phyloP scores from a whole-genome alignment of 2,888 invertebrate species.

The Dolichopus griseipennis region DNA sequence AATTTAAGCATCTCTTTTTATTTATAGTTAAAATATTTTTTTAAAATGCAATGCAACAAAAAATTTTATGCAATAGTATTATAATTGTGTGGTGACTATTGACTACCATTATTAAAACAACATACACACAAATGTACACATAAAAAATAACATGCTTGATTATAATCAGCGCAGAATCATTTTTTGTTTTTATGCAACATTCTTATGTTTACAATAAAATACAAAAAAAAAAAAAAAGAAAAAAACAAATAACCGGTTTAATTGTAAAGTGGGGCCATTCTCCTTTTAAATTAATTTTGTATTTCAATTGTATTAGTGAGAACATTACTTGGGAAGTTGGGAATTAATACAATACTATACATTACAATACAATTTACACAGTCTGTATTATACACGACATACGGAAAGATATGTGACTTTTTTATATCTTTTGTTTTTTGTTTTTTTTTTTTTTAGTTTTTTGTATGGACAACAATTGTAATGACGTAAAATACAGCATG shows the following conservation, averaged over 20 bases:
- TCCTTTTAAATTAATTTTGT: no score
- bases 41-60: no score
- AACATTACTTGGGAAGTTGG: neutral
- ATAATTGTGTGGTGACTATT: no score
- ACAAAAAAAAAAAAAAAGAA: neutral
- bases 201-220: neutral
- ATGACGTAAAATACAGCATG: neutral
- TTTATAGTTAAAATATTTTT: no score
- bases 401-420: neutral
- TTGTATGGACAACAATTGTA: neutral
- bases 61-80: no score
- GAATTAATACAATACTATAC: no score
- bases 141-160: neutral
- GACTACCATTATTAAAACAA: no score
- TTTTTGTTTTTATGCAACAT: conserved; percentile 2
- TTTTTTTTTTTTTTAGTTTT: neutral
- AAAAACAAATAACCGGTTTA: neutral
- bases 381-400: neutral
- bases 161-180: neutral
- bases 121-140: no score
- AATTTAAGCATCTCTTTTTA: no score
- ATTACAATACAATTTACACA: no score
- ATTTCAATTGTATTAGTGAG: neutral
- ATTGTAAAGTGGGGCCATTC: neutral
- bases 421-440: neutral